Percentiles rank a stretch among this genome's conserved stretches.
phyloP scores from a whole-genome alignment of 2,888 invertebrate species.

The Drosophila nigricruria region DNA sequence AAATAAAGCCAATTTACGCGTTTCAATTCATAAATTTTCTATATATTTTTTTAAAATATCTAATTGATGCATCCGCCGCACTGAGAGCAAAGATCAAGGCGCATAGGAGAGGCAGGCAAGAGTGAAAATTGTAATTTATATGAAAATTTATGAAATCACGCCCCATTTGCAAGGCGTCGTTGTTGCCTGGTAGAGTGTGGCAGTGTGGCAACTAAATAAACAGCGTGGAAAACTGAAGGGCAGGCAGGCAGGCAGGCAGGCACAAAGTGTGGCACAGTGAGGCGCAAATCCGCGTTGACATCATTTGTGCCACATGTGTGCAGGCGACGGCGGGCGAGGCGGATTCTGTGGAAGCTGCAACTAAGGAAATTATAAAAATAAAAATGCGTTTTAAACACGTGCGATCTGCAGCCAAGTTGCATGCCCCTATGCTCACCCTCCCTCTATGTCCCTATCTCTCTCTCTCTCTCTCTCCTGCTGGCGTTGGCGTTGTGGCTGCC shows the following conservation, averaged over 20 bases:
- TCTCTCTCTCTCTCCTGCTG: neutral
- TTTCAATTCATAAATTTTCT: constrained; percentile 66
- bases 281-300: constrained; percentile 73
- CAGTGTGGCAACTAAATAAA: constrained; percentile 30
- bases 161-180: constrained; percentile 54
- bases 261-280: constrained; percentile 18
- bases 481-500: constrained; percentile 56
- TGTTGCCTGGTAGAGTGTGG: constrained; percentile 17
- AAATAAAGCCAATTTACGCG: constrained; percentile 41
- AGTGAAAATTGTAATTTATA: constrained; percentile 62
- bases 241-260: constrained; percentile 15
- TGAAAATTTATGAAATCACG: constrained; percentile 70
- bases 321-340: constrained; percentile 31
- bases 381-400: constrained; percentile 70
- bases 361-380: constrained; percentile 69
- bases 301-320: constrained; percentile 72
- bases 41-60: constrained; percentile 41
- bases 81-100: constrained; percentile 55
- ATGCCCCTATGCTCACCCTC: neutral
- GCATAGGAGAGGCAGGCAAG: constrained; percentile 3
- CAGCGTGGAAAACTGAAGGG: constrained; percentile 13
- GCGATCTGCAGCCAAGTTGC: constrained; percentile 38
- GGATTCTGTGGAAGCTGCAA: constrained; percentile 42
- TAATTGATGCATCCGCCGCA: constrained; percentile 73
- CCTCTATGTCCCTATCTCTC: neutral